Evolutionary conservation across 1,140 invertebrate species (phyloP).

Genomic region (Tigriopus japonicus): DNA sequence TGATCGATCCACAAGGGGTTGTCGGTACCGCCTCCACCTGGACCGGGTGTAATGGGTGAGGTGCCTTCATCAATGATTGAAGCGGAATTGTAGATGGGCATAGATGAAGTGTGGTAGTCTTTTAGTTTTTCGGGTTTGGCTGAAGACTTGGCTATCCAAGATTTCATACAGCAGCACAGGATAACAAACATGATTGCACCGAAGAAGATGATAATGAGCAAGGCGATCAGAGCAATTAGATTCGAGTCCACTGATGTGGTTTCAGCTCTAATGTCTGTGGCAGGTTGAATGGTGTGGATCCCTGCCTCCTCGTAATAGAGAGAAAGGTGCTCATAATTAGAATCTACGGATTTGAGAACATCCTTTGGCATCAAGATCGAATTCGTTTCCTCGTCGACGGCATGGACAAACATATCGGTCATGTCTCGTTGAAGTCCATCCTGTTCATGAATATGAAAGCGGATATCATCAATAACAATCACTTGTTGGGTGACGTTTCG

Average conservation of each 20-base stretch:
- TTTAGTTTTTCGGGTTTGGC: constrained; percentile 10
- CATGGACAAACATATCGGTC: constrained; percentile 71
- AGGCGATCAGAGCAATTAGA: constrained; percentile 60
- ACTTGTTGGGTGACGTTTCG: constrained; percentile 51
- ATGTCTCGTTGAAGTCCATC: constrained; percentile 26
- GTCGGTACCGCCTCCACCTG: constrained; percentile 39
- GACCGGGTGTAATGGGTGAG: too few species aligned
- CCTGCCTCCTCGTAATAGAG: constrained; percentile 53
- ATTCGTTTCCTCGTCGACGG: constrained; percentile 50
- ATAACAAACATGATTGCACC: constrained; percentile 67
- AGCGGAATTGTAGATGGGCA: constrained; percentile 9
- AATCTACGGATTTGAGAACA: constrained; percentile 61
- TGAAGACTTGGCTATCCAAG: constrained; percentile 38
- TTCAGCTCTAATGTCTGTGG: not conserved
- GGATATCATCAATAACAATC: constrained; percentile 55
- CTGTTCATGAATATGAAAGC: constrained; percentile 10
- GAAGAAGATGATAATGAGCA: constrained; percentile 63
- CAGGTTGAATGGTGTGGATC: constrained; percentile 48
- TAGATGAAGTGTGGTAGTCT: not conserved
- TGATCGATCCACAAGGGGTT: constrained; percentile 85
- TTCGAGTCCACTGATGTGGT: constrained; percentile 49
- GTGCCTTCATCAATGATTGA: constrained; percentile 16
- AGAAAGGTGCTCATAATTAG: constrained; percentile 61
- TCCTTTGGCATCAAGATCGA: constrained; percentile 55
- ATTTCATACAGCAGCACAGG: constrained; percentile 66